These are phyloP conservation scores for Caenorhabditis macrosperma DNA, from an alignment of 2,888 invertebrate species.

Conservation along the genomic window DNA sequence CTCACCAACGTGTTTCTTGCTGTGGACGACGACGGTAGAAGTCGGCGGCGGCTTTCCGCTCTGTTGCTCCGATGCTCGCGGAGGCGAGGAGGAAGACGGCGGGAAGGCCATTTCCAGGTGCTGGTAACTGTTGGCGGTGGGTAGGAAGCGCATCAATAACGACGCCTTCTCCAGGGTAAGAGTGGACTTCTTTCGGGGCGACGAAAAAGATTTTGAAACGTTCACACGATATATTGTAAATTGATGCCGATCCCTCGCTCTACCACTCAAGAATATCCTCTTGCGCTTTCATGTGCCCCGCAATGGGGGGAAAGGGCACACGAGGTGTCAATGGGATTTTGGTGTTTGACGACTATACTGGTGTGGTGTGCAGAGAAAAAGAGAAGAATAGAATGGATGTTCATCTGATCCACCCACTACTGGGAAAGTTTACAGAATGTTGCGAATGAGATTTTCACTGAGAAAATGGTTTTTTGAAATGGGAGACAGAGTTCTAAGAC, in stretches of 20 bases:
- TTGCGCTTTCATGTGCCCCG: slow-evolving; percentile 38
- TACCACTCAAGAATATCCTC: slow-evolving; percentile 37
- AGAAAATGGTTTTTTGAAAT: too few species aligned
- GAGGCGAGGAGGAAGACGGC: neutral
- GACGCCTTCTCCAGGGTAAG: neutral
- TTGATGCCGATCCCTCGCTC: slow-evolving; percentile 38
- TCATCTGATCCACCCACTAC: slow-evolving; percentile 7
- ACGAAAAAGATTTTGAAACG: slow-evolving; percentile 52
- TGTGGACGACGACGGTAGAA: slow-evolving; percentile 49
- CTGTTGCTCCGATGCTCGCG: slow-evolving; percentile 29
- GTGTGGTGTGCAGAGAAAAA: neutral
- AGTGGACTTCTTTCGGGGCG: neutral
- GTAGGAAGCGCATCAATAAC: slow-evolving; percentile 25
- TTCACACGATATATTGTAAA: slow-evolving; percentile 66
- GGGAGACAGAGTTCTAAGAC: too few species aligned
- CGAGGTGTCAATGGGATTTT: slow-evolving; percentile 21
- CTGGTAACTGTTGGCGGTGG: slow-evolving; percentile 32
- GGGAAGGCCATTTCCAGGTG: slow-evolving; percentile 42
- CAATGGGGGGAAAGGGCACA: neutral
- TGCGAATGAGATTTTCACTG: too few species aligned
- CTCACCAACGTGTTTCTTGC: slow-evolving; percentile 45
- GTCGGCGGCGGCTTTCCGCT: slow-evolving; percentile 37
- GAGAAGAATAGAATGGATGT: neutral
- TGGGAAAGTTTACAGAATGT: too few species aligned
- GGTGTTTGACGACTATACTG: neutral